Evolutionary conservation across 2,888 invertebrate genomes (phyloP).

Genomic region (Lochmaea capreae): DNA sequence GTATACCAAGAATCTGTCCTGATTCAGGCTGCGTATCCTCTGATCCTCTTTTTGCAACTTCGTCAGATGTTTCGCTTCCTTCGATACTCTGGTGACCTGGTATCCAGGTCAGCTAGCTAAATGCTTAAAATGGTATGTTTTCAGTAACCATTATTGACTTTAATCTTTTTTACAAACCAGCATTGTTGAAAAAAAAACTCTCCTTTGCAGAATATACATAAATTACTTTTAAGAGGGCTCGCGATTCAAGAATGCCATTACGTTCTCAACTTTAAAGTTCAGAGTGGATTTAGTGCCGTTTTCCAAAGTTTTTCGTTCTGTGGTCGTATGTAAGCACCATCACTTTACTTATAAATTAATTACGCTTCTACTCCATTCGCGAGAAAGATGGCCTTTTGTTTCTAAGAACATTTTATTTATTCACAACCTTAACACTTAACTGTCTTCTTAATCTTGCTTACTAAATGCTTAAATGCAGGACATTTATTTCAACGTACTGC

Average conservation of each 20-base stretch:
- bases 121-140: neutral
- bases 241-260: conserved; percentile 4
- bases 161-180: neutral
- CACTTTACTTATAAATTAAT: conserved; percentile 12
- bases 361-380: neutral
- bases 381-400: neutral
- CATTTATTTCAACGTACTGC: neutral
- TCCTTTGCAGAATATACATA: neutral
- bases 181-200: neutral
- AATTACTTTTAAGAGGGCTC: neutral
- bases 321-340: conserved; percentile 9
- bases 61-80: no score
- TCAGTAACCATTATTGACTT: neutral
- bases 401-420: conserved; percentile 7
- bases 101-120: no score
- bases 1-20: no score
- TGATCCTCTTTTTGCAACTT: no score
- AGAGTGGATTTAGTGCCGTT: conserved; percentile 5
- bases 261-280: conserved; percentile 2
- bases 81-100: no score
- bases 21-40: no score
- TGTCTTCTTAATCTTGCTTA: neutral
- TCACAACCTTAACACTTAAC: neutral
- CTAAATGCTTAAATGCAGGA: conserved; percentile 4
- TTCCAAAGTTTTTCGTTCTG: neutral